A percentile compares a stretch with the other conserved stretches of the same genome.
Evolutionary conservation across 2,797 vertebrate genomes (phyloP).

Genomic region (Emydoidea blandingii): DNA sequence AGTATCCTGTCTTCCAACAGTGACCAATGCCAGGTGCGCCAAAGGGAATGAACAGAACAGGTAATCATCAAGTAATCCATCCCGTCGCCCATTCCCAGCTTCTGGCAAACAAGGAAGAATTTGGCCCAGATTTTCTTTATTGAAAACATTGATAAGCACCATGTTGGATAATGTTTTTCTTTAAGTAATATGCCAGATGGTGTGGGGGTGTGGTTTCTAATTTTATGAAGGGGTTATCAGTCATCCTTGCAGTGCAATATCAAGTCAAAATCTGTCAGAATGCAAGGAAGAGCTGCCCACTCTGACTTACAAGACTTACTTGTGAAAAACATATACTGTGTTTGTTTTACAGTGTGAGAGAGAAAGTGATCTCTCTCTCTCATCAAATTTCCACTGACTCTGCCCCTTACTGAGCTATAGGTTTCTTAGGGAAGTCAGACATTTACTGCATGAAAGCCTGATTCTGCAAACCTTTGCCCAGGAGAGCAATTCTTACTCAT

Average conservation of each 20-base stretch:
- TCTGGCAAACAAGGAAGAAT: not conserved
- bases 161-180: constrained; percentile 66
- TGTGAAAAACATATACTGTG: constrained; percentile 42
- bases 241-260: constrained; percentile 65
- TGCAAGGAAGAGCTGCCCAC: constrained; percentile 70
- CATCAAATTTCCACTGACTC: constrained; percentile 42
- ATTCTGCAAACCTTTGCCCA: constrained; percentile 61
- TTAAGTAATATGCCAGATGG: constrained; percentile 76
- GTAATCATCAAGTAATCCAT: too few species aligned
- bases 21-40: too few species aligned
- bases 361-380: constrained; percentile 46
- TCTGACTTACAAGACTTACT: constrained; percentile 65
- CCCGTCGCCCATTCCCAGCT: too few species aligned
- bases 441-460: constrained; percentile 57
- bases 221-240: constrained; percentile 77
- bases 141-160: constrained; percentile 68
- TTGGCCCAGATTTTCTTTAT: constrained; percentile 60
- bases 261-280: constrained; percentile 75
- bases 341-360: constrained; percentile 14
- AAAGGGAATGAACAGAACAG: too few species aligned
- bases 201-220: constrained; percentile 78
- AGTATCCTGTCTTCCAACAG: too few species aligned
- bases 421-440: constrained; percentile 53
- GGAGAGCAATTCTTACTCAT: constrained; percentile 53
- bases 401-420: not conserved